phyloP scores from a whole-genome alignment of 2,113 vertebrate genomes.

The Scalopus aquaticus region DNA sequence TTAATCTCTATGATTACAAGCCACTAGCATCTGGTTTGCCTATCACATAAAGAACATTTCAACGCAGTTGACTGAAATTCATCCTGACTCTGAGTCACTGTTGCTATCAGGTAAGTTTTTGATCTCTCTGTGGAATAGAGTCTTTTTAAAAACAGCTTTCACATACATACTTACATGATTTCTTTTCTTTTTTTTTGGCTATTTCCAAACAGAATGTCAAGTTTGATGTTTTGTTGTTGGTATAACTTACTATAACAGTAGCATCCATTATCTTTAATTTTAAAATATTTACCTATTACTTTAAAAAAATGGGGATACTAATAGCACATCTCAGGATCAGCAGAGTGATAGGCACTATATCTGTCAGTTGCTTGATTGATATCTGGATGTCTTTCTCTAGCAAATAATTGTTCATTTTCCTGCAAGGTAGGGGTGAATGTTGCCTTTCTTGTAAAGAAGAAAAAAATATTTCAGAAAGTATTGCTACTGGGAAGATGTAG shows the following conservation, averaged over 20 bases:
- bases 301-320: background rate
- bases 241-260: background rate
- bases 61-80: constrained; percentile 43
- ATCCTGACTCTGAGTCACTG: background rate
- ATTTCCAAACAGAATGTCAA: background rate
- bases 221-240: background rate
- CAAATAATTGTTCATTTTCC: background rate
- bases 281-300: background rate
- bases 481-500: background rate
- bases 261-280: background rate
- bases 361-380: no score
- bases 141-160: constrained; percentile 25
- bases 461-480: background rate
- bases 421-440: background rate
- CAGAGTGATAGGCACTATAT: background rate
- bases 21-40: constrained; percentile 11
- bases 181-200: constrained; percentile 13
- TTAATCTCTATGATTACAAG: constrained; percentile 38
- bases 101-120: constrained; percentile 1
- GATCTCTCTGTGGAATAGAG: background rate
- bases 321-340: background rate
- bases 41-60: constrained; percentile 36
- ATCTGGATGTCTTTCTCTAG: no score
- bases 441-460: background rate
- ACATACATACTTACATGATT: background rate